Evolutionary conservation across 2,113 vertebrate species (phyloP).

Genomic region (Ceyx cyanopectus): DNA sequence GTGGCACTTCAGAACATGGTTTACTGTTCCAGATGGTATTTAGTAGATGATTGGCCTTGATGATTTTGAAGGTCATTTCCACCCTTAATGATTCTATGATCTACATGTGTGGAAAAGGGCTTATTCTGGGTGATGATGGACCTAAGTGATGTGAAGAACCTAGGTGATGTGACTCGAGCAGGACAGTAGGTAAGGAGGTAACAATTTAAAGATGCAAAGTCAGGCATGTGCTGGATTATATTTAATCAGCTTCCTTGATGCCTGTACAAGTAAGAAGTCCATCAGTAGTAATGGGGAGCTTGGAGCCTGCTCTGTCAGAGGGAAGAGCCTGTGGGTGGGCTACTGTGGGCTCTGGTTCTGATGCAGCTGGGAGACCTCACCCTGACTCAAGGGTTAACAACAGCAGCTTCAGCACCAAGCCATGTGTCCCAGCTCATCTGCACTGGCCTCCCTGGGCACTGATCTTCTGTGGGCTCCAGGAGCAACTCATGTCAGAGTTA

Average conservation of each 20-base stretch:
- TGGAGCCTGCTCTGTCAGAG: neutral
- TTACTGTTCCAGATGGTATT: too few relatives aligned
- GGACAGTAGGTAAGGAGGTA: neutral
- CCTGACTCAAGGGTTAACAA: neutral
- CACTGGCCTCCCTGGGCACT: neutral
- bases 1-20: too few relatives aligned
- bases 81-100: too few relatives aligned
- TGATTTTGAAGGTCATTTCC: too few relatives aligned
- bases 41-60: too few relatives aligned
- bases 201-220: neutral
- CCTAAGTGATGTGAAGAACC: too few relatives aligned
- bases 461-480: neutral
- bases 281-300: neutral
- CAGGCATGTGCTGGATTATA: neutral
- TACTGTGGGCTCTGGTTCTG: neutral
- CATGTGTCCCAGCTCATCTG: fast-evolving
- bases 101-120: neutral
- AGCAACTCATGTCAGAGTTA: neutral
- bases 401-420: neutral
- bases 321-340: neutral
- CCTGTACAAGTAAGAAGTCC: too few relatives aligned
- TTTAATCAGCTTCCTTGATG: neutral
- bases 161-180: neutral
- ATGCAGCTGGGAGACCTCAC: neutral
- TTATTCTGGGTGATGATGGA: neutral